phyloP scores from a whole-genome alignment of 2,113 vertebrate species.

The Urocitellus parryii region DNA sequence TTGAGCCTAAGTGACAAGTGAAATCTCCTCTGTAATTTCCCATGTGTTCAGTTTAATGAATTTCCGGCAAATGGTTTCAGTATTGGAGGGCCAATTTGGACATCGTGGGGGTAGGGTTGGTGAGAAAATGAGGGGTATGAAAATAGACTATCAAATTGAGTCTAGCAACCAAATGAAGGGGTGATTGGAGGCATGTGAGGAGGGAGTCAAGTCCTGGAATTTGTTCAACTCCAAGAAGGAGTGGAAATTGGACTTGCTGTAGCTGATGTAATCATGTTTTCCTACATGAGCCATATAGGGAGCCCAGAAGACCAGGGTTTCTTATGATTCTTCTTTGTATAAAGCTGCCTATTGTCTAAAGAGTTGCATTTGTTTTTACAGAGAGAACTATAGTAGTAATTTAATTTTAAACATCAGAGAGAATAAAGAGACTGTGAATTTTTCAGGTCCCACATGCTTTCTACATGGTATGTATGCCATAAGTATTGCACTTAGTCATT shows the following conservation, averaged over 20 bases:
- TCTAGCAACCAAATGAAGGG: constrained; percentile 70
- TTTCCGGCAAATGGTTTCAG: constrained; percentile 81
- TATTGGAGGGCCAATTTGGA: constrained; percentile 74
- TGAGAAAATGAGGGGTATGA: constrained; percentile 74
- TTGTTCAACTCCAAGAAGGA: constrained; percentile 54
- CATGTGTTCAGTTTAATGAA: constrained; percentile 82
- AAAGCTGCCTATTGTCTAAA: constrained; percentile 50
- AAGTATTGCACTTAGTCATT: neutral
- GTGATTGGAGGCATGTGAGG: constrained; percentile 62
- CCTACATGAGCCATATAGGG: neutral
- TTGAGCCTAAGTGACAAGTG: constrained; percentile 81
- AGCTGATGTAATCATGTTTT: constrained; percentile 54
- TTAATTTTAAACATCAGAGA: constrained; percentile 45
- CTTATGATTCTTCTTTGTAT: constrained; percentile 22
- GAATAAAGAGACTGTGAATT: constrained; percentile 36
- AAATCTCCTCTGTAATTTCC: constrained; percentile 84
- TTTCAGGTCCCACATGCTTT: neutral
- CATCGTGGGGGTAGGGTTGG: constrained; percentile 57
- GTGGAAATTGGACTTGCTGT: constrained; percentile 28
- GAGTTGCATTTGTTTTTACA: constrained; percentile 43
- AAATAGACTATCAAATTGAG: constrained; percentile 79
- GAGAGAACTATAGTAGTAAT: constrained; percentile 37
- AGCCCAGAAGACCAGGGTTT: neutral
- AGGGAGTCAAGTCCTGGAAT: constrained; percentile 60
- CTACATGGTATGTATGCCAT: neutral